A percentile compares a stretch with the other conserved stretches of the same genome.
These are phyloP conservation scores for Rhagoletis zephyria DNA, from an alignment of 1,140 invertebrate species.

Conservation along the genomic window DNA sequence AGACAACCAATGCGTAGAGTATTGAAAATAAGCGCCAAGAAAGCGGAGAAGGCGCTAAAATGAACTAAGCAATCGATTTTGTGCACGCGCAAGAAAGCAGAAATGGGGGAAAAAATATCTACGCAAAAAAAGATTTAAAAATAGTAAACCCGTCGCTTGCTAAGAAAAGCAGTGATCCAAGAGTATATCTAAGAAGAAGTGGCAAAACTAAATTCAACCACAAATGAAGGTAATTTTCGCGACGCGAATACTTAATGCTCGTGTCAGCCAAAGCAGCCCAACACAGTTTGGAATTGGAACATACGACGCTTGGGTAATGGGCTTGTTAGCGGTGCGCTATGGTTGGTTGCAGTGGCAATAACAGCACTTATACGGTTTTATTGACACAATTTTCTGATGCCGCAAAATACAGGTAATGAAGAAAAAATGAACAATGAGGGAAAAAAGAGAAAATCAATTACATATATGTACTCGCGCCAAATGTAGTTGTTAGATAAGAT, in stretches of 20 bases:
- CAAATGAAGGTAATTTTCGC: conserved; percentile 38
- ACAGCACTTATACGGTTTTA: conserved; percentile 37
- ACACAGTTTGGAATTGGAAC: not conserved
- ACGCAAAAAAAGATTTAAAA: not conserved
- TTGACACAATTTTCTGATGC: conserved; percentile 42
- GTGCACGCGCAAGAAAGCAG: not conserved
- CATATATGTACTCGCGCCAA: too few relatives aligned
- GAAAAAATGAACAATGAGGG: not conserved
- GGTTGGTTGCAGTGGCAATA: not conserved
- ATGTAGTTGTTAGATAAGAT: too few relatives aligned
- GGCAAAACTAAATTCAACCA: conserved; percentile 35
- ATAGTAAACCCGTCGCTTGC: not conserved
- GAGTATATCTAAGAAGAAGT: not conserved
- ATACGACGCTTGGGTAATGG: not conserved
- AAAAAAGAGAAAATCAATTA: not conserved
- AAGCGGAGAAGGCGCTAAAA: not conserved
- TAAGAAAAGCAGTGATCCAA: not conserved
- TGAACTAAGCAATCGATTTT: conserved; percentile 15
- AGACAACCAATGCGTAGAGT: not conserved
- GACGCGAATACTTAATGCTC: not conserved
- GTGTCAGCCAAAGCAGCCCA: not conserved
- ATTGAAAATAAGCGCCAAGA: not conserved
- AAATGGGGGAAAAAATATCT: not conserved
- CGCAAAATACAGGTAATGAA: not conserved
- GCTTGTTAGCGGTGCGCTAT: too few relatives aligned